Percentiles rank a stretch among this genome's conserved stretches.
Evolutionary conservation across 2,888 invertebrate genomes (phyloP).

Genomic region (Temnothorax rugatulus): DNA sequence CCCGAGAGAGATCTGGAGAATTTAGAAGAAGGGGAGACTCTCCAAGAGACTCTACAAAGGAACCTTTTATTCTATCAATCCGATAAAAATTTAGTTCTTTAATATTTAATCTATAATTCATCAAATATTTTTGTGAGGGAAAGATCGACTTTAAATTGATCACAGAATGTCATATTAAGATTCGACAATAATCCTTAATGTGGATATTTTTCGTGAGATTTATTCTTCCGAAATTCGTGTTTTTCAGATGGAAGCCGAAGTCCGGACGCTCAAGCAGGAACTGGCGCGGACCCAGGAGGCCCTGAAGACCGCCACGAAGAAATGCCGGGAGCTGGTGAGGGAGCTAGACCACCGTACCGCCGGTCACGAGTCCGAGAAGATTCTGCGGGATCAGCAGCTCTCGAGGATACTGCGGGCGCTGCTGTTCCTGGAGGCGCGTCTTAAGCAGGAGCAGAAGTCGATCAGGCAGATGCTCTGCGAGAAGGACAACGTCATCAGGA

Average conservation of each 20-base stretch:
- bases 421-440: slow-evolving; percentile 90
- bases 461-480: slow-evolving; percentile 90
- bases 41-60: neutral
- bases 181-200: neutral
- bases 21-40: neutral
- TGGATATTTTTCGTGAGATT: neutral
- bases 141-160: neutral
- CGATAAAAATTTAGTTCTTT: neutral
- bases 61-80: neutral
- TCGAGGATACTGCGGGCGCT: slow-evolving; percentile 91
- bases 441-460: slow-evolving; percentile 91
- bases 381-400: slow-evolving; percentile 90
- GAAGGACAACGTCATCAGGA: slow-evolving; percentile 91
- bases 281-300: slow-evolving; percentile 90
- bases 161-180: neutral
- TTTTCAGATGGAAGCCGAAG: slow-evolving; percentile 90
- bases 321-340: slow-evolving; percentile 90
- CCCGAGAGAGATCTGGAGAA: neutral
- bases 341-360: slow-evolving; percentile 82
- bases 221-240: neutral
- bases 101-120: neutral
- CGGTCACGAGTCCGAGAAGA: slow-evolving; percentile 87
- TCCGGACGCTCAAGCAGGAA: slow-evolving; percentile 87
- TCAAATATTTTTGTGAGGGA: neutral
- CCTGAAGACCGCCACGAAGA: slow-evolving; percentile 89